Evolutionary conservation across 2,797 vertebrate genomes (phyloP).

Genomic region (Oophaga sylvatica): DNA sequence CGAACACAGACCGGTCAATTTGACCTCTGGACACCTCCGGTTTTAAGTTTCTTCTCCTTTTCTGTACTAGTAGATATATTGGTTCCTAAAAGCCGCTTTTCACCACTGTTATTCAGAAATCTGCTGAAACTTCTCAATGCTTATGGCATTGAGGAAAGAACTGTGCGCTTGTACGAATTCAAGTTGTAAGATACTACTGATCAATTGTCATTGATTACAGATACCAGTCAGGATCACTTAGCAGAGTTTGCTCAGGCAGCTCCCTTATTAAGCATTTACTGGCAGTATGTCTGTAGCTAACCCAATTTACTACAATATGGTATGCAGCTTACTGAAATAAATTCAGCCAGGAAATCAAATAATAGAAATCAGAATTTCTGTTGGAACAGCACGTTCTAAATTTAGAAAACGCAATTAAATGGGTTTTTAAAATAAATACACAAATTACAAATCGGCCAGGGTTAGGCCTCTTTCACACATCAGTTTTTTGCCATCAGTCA

Average conservation of each 20-base stretch:
- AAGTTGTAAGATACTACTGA: conserved; percentile 64
- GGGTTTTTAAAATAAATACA: conserved; percentile 2
- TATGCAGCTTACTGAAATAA: conserved; percentile 44
- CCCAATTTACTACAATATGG: conserved; percentile 47
- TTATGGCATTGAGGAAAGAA: not conserved
- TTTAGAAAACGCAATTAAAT: conserved; percentile 17
- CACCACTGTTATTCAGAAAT: not conserved
- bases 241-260: conserved; percentile 64
- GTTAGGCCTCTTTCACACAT: no score
- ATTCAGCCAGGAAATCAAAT: conserved; percentile 52
- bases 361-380: conserved; percentile 44
- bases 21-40: no score
- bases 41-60: not conserved
- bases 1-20: no score
- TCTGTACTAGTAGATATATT: not conserved
- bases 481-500: no score
- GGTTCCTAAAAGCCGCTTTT: not conserved
- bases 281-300: conserved; percentile 56
- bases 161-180: conserved; percentile 46
- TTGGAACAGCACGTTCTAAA: conserved; percentile 42
- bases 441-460: not conserved
- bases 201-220: conserved; percentile 64
- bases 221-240: conserved; percentile 66
- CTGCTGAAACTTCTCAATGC: not conserved
- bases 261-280: conserved; percentile 66